These are phyloP conservation scores for Porphyrio hochstetteri DNA, from an alignment of 2,113 vertebrate species.

Conservation along the genomic window DNA sequence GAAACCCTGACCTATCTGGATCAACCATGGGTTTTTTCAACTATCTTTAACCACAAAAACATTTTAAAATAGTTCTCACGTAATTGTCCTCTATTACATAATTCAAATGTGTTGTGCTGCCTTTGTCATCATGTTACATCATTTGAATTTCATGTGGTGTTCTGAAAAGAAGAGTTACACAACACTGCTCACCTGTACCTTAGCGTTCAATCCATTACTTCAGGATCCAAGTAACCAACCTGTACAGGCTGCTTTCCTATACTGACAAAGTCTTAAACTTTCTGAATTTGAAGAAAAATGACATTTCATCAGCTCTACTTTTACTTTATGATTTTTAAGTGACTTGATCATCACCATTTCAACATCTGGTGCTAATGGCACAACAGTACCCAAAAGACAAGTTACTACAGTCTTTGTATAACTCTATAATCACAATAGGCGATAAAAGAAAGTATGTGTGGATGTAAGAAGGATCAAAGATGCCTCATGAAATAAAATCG, in stretches of 20 bases:
- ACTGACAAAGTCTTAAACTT: not conserved
- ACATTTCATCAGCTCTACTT: not conserved
- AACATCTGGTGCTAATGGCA: not conserved
- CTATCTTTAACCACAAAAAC: not conserved
- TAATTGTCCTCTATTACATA: not conserved
- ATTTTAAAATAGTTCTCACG: not conserved
- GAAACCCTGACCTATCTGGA: not conserved
- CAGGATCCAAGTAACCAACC: not conserved
- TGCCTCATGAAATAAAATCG: not conserved
- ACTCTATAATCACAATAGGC: not conserved
- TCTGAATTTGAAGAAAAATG: not conserved
- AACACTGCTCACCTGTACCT: not conserved
- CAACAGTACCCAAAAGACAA: not conserved
- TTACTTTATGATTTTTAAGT: not conserved
- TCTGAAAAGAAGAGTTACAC: slow-evolving; percentile 26
- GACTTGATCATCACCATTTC: not conserved
- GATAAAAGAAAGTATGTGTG: not conserved
- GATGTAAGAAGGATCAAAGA: not conserved
- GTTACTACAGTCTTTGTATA: not conserved
- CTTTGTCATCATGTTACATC: not conserved
- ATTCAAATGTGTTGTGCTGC: not conserved
- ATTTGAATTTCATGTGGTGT: slow-evolving; percentile 8
- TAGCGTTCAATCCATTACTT: not conserved
- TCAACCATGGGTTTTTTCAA: not conserved
- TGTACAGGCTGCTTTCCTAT: not conserved